Evolutionary conservation across 37 sponge, comb jelly and placozoan genomes (phyloP).

Genomic region (Theonella swinhoei): DNA sequence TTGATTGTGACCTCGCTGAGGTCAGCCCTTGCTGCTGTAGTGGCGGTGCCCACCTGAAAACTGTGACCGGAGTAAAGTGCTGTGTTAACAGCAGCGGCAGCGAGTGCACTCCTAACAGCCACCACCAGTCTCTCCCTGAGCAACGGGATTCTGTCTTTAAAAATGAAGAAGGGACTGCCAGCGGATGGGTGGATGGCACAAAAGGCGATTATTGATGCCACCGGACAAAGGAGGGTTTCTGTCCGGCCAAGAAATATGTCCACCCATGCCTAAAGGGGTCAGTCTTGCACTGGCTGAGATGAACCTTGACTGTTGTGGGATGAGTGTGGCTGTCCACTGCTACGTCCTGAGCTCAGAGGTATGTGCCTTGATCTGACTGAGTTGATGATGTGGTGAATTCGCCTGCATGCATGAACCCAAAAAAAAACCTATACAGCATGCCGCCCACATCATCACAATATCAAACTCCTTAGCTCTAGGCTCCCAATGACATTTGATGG

Average conservation of each 20-base stretch:
- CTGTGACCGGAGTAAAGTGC: background rate
- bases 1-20: conserved; percentile 14
- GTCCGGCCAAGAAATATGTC: conserved; percentile 3
- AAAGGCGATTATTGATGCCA: conserved; percentile 18
- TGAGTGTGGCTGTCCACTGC: background rate
- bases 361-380: background rate
- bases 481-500: background rate
- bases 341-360: background rate
- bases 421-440: conserved; percentile 31
- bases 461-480: background rate
- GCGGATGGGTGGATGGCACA: background rate
- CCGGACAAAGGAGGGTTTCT: conserved; percentile 20
- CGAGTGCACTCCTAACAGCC: background rate
- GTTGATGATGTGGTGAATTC: conserved; percentile 11
- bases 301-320: background rate
- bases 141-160: background rate
- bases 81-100: background rate
- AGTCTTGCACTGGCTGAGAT: conserved; percentile 39
- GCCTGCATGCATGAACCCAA: conserved; percentile 20
- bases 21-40: conserved; percentile 2
- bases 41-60: conserved; percentile 33
- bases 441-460: conserved; percentile 56
- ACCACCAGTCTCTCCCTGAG: background rate
- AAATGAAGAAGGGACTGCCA: conserved; percentile 8
- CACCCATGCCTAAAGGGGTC: conserved; percentile 44